Conservation (phyloP, 2,113 vertebrate genomes). For the Caretta caretta region DNA sequence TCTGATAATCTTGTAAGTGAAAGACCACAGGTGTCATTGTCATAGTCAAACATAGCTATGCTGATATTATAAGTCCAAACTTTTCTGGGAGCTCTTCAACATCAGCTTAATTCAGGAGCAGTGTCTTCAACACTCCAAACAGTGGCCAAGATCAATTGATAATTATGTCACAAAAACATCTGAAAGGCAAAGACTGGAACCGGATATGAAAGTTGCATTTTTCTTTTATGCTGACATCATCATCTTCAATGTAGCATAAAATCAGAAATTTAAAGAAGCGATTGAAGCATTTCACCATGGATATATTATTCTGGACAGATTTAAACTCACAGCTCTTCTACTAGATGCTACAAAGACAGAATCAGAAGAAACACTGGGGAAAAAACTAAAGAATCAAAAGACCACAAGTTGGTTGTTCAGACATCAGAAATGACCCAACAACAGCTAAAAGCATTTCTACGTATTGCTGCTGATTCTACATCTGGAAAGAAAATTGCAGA, state of each 20-base stretch:
- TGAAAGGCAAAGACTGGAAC: neutral
- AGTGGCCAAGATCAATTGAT: neutral
- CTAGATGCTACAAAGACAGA: neutral
- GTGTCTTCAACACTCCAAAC: neutral
- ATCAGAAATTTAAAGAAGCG: neutral
- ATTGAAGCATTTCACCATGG: neutral
- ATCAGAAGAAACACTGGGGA: neutral
- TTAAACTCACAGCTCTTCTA: neutral
- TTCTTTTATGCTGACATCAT: neutral
- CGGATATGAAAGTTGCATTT: neutral
- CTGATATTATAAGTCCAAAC: neutral
- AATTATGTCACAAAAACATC: neutral
- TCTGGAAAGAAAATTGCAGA: neutral
- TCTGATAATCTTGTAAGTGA: neutral
- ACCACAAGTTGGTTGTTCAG: neutral
- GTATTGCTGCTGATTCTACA: neutral
- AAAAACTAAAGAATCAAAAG: neutral
- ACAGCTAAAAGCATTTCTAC: neutral
- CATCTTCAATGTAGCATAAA: neutral
- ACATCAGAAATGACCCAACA: neutral
- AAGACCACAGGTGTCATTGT: neutral
- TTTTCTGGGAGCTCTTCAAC: neutral
- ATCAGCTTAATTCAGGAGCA: neutral
- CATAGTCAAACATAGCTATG: neutral
- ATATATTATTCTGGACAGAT: neutral